Base-by-base conservation (phyloP, 2,113 vertebrate genomes). In the Vulpes vulpes region DNA sequence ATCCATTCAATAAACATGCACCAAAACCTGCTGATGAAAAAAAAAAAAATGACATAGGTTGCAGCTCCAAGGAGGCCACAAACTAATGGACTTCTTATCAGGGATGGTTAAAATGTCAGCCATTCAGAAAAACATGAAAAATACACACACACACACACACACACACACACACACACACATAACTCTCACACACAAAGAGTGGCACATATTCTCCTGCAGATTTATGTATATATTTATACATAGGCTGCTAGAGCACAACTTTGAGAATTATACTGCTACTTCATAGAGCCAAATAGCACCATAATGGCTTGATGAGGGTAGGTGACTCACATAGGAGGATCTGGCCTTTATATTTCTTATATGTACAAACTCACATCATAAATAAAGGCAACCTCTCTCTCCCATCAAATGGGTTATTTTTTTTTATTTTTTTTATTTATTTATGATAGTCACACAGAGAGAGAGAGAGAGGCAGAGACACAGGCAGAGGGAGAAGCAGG, bases 121-220 rank as follows among this genome's bases (percentile, higher is more conserved):
- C 53, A 91, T 64, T 89, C 64, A 67, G 38, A 82, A 74, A 82
- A 96, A 43, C 19, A 88, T 89, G 73, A 73, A 81, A 82, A 49
- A 78, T 15, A 78, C 14, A 64, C 20, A 57, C n/a, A 53, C 17
- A 53, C 17, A 65, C 17, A 65, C 25, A 64, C 80, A 82, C n/a
- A 73, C 9, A 53, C 32, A 64, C 30, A 57, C 51, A 71, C 20
- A 60, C 51, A 57, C 20, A 69, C 65, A 81, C 10, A 69, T 4
- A 83, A 9, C 19, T 30, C 38, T 78, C 10, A 64, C 16, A 80
- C 10, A 79, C 15, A 49, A 0, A 53, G 27, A 57, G 5, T 85
- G 25, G 5, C 27, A 84, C 14, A 69, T 30, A 64, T 11, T 85
- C 74, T 80, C 14, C 30, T 93, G 43, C 9, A 92, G 53, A 92